phyloP scores from a whole-genome alignment of 2,113 vertebrate species.

The Notothenia rossii region DNA sequence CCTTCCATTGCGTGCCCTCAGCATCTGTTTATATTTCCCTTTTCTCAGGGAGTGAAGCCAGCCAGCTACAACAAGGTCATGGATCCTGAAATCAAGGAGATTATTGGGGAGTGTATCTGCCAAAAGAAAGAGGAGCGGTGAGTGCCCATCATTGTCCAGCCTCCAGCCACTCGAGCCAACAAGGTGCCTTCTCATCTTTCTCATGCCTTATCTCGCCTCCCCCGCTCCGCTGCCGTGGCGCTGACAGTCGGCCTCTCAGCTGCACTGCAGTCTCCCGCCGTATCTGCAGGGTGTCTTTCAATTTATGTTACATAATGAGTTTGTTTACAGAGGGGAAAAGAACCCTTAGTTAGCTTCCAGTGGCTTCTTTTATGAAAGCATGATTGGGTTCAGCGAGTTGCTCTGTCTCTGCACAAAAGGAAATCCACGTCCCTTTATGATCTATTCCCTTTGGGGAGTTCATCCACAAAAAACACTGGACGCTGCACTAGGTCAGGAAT shows the following conservation, averaged over 20 bases:
- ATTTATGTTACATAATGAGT: constrained; percentile 53
- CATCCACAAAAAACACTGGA: too few relatives aligned
- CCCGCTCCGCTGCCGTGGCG: constrained; percentile 30
- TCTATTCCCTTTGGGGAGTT: too few relatives aligned
- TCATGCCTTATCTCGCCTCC: constrained; percentile 36
- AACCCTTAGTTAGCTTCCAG: constrained; percentile 24
- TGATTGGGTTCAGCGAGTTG: constrained; percentile 12
- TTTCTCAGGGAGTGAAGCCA: constrained; percentile 92
- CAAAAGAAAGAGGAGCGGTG: constrained; percentile 97
- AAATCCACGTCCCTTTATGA: constrained; percentile 9
- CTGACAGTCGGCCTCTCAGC: constrained; percentile 61
- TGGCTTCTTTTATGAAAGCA: constrained; percentile 5
- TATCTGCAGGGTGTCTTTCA: constrained; percentile 49
- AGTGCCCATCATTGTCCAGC: constrained; percentile 67
- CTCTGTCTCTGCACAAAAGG: constrained; percentile 14
- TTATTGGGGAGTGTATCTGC: constrained; percentile 97
- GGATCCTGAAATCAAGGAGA: constrained; percentile 97
- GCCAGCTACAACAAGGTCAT: constrained; percentile 96
- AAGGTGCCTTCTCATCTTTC: constrained; percentile 55
- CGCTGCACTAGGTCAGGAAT: too few relatives aligned
- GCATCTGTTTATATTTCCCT: constrained; percentile 42
- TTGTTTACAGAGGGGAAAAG: constrained; percentile 36
- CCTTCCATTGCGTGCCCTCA: constrained; percentile 19
- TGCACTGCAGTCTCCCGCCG: constrained; percentile 43
- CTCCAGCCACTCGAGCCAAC: constrained; percentile 26